Evolutionary conservation across 2,113 vertebrate species (phyloP).

Genomic region (Nannospalax galili): DNA sequence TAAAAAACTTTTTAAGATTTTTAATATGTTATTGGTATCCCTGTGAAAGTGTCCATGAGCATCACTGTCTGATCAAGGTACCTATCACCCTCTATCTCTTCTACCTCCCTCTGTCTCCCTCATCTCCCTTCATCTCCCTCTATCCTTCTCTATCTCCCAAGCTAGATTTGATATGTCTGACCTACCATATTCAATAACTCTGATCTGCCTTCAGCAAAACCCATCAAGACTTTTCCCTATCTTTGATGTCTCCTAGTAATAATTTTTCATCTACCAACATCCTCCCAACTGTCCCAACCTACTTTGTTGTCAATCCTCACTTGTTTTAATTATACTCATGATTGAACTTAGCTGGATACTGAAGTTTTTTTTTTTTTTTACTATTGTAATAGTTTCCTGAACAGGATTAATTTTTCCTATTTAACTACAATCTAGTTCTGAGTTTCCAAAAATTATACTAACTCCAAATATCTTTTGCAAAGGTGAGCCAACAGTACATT

Average conservation of each 20-base stretch:
- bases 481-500: not conserved
- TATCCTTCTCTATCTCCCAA: too few relatives aligned
- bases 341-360: not conserved
- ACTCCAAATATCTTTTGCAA: not conserved
- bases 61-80: not conserved
- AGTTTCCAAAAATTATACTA: not conserved
- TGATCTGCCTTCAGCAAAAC: not conserved
- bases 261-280: not conserved
- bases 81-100: not conserved
- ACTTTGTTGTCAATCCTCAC: not conserved
- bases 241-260: not conserved
- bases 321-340: not conserved
- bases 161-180: too few relatives aligned
- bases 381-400: not conserved
- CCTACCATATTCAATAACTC: not conserved
- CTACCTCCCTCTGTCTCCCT: too few relatives aligned
- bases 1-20: too few relatives aligned
- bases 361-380: not conserved
- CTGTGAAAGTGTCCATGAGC: not conserved
- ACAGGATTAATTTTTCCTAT: not conserved
- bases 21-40: too few relatives aligned
- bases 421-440: not conserved
- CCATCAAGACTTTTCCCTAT: not conserved
- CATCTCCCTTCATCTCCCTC: too few relatives aligned
- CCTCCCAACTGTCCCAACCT: not conserved